Base-by-base conservation (phyloP, 2,888 invertebrate genomes). In the Dicranocentrus wangi region DNA sequence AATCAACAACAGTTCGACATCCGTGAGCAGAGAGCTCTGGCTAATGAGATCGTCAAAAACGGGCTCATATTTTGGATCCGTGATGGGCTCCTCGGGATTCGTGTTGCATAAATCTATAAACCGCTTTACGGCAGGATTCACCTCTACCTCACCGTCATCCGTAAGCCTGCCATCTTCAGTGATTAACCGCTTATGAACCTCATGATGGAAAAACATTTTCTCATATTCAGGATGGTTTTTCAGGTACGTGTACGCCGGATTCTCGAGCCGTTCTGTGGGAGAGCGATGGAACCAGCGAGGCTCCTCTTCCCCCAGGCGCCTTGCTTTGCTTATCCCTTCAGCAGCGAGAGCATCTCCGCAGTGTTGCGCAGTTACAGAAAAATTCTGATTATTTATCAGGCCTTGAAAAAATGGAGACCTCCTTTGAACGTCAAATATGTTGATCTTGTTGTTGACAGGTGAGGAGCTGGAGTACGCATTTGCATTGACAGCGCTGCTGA, bases 231-330 rank as follows among this genome's bases (percentile, higher is more conserved):
- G 80, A 61, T 80, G 80, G 68, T 51, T 73, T 53, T 73, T 72
- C 61, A 80, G 80, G 80, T 80, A 80, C 72, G 72, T 80, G 66
- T 80, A 80, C 0, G 80, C 80, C 21, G 80, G 80, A 17, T 80
- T 80, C 51, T 80, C 80, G 15, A 60, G 17, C 23, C 55, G 51
- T 25, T 80, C 80, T 1, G 80, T 68, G 10, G 80, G 68, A 5
- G 73, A 73, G 0, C 53, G 80, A 28, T 80, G 80, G 53, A 51
- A 80, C 80, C 80, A 80, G 17, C 80, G 25, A 1, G 71, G 71
- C 19, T 79, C 79, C 2, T 79, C 79, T 23, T 55, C 58, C 17
- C 21, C 27, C n/a, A n/a, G n/a, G 8, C n/a, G 21, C 17, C 23
- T 70, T 5, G 51, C 28, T 60, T 70, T 78, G 17, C 27, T 28